A percentile compares a stretch with the other conserved stretches of the same genome.
Evolutionary conservation across 2,888 invertebrate species (phyloP).

Genomic region (Chesias legatella): DNA sequence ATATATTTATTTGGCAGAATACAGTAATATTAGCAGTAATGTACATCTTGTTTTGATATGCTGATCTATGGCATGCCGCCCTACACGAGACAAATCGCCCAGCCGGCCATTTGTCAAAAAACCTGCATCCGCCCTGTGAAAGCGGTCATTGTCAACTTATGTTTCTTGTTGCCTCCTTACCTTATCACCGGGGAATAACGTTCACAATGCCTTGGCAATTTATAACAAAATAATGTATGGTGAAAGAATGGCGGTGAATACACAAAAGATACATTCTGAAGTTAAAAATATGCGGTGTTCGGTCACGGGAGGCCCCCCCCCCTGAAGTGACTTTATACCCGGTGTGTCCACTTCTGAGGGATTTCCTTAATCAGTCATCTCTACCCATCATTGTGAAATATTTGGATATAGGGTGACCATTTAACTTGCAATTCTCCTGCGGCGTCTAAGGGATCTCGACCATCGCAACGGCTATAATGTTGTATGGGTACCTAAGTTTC

Average conservation of each 20-base stretch:
- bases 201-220: slow-evolving; percentile 30
- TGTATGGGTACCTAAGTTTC: no score
- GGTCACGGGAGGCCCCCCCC: slow-evolving; percentile 27
- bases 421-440: no score
- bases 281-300: slow-evolving; percentile 41
- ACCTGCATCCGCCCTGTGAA: slow-evolving; percentile 76
- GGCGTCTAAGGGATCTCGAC: no score
- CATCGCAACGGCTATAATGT: no score
- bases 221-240: slow-evolving; percentile 6
- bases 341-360: no score
- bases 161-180: slow-evolving; percentile 26
- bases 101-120: slow-evolving; percentile 79
- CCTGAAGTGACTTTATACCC: no score
- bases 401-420: no score
- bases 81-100: slow-evolving; percentile 75
- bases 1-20: no score
- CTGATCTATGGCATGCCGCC: slow-evolving; percentile 63
- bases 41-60: background rate
- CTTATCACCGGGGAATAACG: slow-evolving; percentile 39
- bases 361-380: no score
- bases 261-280: slow-evolving; percentile 39
- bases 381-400: no score
- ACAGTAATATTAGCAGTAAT: no score
- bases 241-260: slow-evolving; percentile 36
- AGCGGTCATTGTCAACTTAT: slow-evolving; percentile 61